A percentile compares a stretch with the other conserved stretches of the same genome.
Conservation (phyloP, 2,888 invertebrate genomes). For the Imbricaverruca yamaguchii region DNA sequence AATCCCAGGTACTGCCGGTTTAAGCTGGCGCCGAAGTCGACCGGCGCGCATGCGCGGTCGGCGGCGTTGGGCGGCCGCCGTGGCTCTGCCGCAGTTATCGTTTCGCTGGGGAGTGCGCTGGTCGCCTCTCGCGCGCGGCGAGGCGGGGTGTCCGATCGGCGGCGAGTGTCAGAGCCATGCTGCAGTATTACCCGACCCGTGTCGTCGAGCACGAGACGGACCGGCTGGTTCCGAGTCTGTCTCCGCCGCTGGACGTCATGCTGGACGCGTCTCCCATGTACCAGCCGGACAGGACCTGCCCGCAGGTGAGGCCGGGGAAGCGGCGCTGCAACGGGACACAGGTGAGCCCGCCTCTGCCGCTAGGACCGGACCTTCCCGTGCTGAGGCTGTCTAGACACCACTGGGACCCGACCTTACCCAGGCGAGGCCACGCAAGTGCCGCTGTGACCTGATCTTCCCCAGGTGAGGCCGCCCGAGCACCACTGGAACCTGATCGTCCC, state of each 20-base stretch:
- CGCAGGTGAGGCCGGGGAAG: background rate
- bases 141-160: background rate
- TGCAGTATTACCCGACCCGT: background rate
- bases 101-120: background rate
- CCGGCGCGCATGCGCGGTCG: background rate
- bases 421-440: background rate
- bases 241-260: slow-evolving; percentile 4
- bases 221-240: slow-evolving; percentile 18
- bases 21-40: background rate
- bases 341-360: no score
- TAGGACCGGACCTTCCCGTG: no score
- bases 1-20: background rate
- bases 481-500: no score
- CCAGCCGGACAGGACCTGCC: background rate
- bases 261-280: background rate
- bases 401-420: background rate
- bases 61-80: background rate
- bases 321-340: no score
- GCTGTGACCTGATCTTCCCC: no score
- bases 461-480: no score
- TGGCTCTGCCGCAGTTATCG: background rate
- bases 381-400: no score
- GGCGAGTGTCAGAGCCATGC: background rate
- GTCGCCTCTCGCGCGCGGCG: slow-evolving; percentile 1
- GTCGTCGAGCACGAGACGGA: background rate